Percentiles rank a stretch among this genome's conserved stretches.
These are phyloP conservation scores for Zaprionus lineosus DNA, from an alignment of 2,888 invertebrate species.

Conservation along the genomic window DNA sequence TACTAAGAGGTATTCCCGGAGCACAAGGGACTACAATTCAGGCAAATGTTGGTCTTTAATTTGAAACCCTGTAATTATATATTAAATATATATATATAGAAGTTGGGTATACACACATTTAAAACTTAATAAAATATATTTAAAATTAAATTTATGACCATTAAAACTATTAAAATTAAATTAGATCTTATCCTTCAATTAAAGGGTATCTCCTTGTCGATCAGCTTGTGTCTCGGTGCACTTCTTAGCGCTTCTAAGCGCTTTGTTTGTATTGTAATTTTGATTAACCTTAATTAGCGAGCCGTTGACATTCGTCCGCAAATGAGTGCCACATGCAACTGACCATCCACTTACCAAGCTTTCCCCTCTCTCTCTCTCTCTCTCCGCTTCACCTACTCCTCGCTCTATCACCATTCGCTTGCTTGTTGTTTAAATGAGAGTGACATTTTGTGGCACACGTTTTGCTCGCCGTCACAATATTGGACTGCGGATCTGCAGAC, in stretches of 20 bases:
- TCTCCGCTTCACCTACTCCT: background rate
- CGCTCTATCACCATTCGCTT: conserved; percentile 12
- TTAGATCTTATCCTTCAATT: no score
- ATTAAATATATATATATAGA: no score
- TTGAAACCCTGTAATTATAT: no score
- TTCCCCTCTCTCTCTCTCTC: background rate
- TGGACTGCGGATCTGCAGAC: conserved; percentile 20
- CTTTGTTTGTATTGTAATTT: conserved; percentile 50
- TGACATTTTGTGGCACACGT: conserved; percentile 72
- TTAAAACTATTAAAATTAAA: no score
- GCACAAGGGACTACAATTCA: no score
- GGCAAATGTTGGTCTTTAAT: no score
- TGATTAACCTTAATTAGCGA: conserved; percentile 76
- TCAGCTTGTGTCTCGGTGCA: no score
- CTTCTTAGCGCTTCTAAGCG: conserved; percentile 7
- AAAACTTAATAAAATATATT: no score
- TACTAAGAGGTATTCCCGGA: no score
- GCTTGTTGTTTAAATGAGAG: conserved; percentile 61
- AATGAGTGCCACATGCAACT: conserved; percentile 49
- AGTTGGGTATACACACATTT: no score
- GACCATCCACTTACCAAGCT: conserved; percentile 13
- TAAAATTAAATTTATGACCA: no score
- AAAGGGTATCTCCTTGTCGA: background rate
- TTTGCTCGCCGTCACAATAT: conserved; percentile 33
- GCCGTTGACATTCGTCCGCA: conserved; percentile 65